A percentile compares a stretch with the other conserved stretches of the same genome.
These are phyloP conservation scores for Drosophila antonietae DNA, from an alignment of 2,888 invertebrate species.

Conservation along the genomic window DNA sequence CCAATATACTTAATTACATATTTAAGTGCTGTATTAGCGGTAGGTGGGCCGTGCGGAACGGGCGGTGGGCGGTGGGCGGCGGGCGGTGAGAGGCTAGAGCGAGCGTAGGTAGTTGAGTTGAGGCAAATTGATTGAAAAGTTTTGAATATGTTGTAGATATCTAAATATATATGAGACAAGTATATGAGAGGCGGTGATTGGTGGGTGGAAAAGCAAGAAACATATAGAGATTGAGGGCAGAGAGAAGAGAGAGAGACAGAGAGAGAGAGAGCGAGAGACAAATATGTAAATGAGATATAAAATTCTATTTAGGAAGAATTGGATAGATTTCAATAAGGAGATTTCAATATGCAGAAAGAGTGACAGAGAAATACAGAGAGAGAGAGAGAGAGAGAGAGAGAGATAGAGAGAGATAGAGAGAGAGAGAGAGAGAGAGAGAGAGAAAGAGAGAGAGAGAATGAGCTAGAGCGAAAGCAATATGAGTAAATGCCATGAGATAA, in stretches of 20 bases:
- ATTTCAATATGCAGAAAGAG: no score
- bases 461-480: no score
- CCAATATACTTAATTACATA: slow-evolving; percentile 40
- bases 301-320: background rate
- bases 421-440: background rate
- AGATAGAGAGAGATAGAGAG: background rate
- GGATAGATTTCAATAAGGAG: no score
- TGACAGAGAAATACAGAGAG: no score
- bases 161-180: background rate
- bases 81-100: background rate
- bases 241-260: background rate
- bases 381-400: background rate
- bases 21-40: slow-evolving; percentile 10
- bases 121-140: slow-evolving; percentile 1
- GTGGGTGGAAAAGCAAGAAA: background rate
- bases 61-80: background rate
- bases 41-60: no score
- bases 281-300: background rate
- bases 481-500: background rate
- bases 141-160: background rate
- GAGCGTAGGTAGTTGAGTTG: background rate
- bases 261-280: background rate
- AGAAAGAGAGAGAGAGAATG: background rate
- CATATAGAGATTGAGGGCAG: no score
- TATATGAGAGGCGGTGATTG: background rate